These are phyloP conservation scores for Trimorus sp. DNA, from an alignment of 2,888 invertebrate species.

Conservation along the genomic window DNA sequence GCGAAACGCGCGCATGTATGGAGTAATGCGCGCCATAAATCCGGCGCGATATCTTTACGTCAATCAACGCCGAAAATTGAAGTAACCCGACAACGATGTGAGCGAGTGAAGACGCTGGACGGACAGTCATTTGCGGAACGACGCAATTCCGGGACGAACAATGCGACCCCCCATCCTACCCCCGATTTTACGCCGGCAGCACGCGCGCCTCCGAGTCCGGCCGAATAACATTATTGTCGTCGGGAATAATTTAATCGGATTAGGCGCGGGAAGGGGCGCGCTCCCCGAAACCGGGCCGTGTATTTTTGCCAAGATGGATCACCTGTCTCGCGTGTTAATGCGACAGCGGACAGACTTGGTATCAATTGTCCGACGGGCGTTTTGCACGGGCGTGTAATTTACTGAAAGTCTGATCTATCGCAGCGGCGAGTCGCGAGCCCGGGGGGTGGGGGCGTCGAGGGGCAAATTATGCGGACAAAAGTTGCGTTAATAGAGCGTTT, in stretches of 20 bases:
- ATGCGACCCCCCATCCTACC: too few relatives aligned
- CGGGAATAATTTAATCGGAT: conserved; percentile 69
- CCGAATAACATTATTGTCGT: conserved; percentile 72
- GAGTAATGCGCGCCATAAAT: too few relatives aligned
- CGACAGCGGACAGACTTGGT: conserved; percentile 60
- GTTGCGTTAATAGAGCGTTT: conserved; percentile 23
- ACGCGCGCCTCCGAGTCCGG: conserved; percentile 60
- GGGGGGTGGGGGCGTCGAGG: conserved; percentile 4
- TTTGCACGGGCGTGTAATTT: conserved; percentile 60
- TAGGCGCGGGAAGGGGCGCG: conserved; percentile 61
- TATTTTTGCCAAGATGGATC: conserved; percentile 63
- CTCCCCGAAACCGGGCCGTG: conserved; percentile 30
- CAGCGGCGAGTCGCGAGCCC: conserved; percentile 19
- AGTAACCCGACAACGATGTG: too few relatives aligned
- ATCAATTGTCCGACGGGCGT: conserved; percentile 42
- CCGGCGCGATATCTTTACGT: too few relatives aligned
- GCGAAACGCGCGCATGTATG: too few relatives aligned
- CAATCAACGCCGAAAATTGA: too few relatives aligned
- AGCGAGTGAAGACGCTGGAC: too few relatives aligned
- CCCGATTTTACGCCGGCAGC: conserved; percentile 25
- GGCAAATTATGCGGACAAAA: conserved; percentile 13
- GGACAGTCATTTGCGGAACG: too few relatives aligned
- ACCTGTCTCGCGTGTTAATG: conserved; percentile 59
- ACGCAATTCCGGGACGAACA: too few relatives aligned
- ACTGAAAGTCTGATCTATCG: conserved; percentile 57